Base-by-base conservation (phyloP, 1,140 invertebrate genomes). In the Carposina sasakii region DNA sequence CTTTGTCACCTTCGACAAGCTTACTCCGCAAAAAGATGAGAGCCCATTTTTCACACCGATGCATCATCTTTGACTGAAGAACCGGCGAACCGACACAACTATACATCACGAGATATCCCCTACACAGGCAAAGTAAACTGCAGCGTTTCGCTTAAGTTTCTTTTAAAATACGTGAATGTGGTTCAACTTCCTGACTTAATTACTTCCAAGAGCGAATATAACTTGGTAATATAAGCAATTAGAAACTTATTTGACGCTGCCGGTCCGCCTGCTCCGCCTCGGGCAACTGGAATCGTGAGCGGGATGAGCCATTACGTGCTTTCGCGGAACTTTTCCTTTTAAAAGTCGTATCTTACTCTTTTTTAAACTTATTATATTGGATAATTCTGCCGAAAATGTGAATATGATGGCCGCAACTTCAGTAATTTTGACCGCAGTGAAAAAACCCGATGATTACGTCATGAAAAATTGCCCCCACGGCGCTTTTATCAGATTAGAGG, bases 181-280 rank as follows among this genome's bases (percentile, higher is more conserved):
- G 72, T 72, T 69, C 71, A 72, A 78, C 75, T 79, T 79, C 61
- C 48, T 64, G 71, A 78, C 79, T 81, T 81, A 83, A 83, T 83
- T 83, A 83, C 71, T 74, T 79, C 58, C 54, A 76, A 81, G 74
- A 81, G 71, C 69, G 76, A 79, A 81, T 79, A 81, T 79, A 81
- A 84, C 76, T 81, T 78, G 73, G 76, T 84, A 84, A 84, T 84
- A 81, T 81, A 84, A 84, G 79, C 77, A 84, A 84, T 84, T 84
- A 84, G 79, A 84, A 83, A 83, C 76, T 83, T 83, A 83, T 83
- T 83, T 83, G 77, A 83, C 71, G 76, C 76, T 78, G 72, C 75
- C 76, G 76, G 79, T 79, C 74, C 68, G 76, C 72, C 70, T 63
- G 73, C 67, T 72, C 68, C 67, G 79, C 79, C 79, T 72, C 71